A percentile compares a stretch with the other conserved stretches of the same genome.
These are phyloP conservation scores for Acrocephalus scirpaceus DNA, from an alignment of 2,797 vertebrate genomes.

Conservation along the genomic window DNA sequence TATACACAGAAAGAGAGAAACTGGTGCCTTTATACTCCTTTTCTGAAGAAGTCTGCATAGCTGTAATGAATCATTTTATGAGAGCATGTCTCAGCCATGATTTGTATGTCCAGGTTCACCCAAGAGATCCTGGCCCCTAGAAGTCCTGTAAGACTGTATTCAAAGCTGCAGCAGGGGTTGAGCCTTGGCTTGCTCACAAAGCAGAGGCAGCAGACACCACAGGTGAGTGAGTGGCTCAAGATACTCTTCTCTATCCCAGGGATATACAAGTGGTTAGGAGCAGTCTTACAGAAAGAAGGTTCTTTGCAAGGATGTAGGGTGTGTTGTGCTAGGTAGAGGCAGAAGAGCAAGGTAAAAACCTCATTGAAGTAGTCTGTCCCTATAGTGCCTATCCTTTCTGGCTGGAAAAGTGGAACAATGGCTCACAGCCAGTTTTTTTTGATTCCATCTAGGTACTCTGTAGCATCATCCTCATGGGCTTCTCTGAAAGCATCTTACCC, in stretches of 20 bases:
- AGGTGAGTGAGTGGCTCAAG: accelerated
- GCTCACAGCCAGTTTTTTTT: background rate
- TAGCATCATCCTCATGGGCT: background rate
- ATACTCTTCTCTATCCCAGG: accelerated
- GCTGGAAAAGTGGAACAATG: background rate
- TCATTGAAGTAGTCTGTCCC: accelerated
- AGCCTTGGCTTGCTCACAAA: accelerated
- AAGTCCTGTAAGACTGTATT: background rate
- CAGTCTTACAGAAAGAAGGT: background rate
- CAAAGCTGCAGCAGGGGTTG: background rate
- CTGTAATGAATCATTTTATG: background rate
- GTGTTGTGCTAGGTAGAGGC: background rate
- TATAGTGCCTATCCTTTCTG: background rate
- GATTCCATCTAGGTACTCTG: background rate
- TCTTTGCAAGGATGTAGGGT: background rate
- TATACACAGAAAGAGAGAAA: background rate
- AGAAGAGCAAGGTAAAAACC: background rate
- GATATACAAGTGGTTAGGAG: background rate
- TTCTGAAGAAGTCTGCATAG: background rate
- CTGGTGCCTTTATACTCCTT: background rate
- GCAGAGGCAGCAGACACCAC: background rate
- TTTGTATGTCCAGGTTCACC: background rate
- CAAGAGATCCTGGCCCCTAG: background rate
- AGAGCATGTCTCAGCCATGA: background rate
- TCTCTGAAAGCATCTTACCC: background rate